Base-by-base conservation (phyloP, 2,113 vertebrate species). In the Podarcis cretensis region DNA sequence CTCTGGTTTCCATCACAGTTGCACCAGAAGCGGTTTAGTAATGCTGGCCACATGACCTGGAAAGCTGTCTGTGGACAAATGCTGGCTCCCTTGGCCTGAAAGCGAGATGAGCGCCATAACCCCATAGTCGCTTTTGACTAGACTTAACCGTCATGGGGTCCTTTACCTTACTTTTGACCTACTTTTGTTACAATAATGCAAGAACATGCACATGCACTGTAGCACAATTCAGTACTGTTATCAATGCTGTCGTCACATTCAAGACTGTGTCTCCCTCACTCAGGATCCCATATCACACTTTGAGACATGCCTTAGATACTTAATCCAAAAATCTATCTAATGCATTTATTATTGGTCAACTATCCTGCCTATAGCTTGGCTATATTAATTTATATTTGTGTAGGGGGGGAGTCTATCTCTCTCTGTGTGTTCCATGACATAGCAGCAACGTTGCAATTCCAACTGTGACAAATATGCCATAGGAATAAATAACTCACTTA, bases 401-500 rank as follows among this genome's bases (percentile, higher is more conserved):
- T 14, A 37, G n/a, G 23, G 27, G 10, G 27, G 48, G 2, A 1
- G 6, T 23, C 68, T 12, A 30, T 9, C 25, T 30, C 69, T 79
- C 40, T 84, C n/a, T 32, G 6, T 87, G 40, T 4, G 20, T 18
- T 2, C 88, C 74, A 37, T 91, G 78, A 92, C 89, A 91, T 86
- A 92, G 83, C 32, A 74, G 1, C 0, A 18, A 3, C 81, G 63
- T 76, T 85, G 5, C 25, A 76, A 1, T 27, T 94, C 88, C 13
- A 43, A 30, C 81, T 68, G 4, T 1, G 66, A 23, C 21, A 91
- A 84, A 91, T 75, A 74, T 87, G 32, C 14, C 77, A 63, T 59
- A 35, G 2, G 85, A 92, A 90, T 91, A 93, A 90, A 92, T 90
- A 20, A 66, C 48, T 1, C 69, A 80, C 81, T 37, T 80, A 83